phyloP scores from a whole-genome alignment of 1,140 invertebrate genomes.

The Zaprionus kolodkinae region DNA sequence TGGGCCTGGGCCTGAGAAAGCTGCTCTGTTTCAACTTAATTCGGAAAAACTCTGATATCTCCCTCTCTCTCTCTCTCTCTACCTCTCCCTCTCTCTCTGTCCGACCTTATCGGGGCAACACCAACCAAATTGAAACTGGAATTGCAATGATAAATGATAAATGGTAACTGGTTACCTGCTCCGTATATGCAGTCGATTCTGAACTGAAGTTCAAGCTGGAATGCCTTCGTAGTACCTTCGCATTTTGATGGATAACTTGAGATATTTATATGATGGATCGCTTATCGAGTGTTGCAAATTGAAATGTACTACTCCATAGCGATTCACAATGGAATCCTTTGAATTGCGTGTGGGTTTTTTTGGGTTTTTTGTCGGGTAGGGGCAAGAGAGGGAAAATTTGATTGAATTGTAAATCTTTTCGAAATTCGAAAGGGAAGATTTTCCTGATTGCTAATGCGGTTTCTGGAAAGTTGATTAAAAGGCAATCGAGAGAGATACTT shows the following conservation, averaged over 20 bases:
- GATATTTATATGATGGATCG: slow-evolving; percentile 43
- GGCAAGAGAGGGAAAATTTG: not conserved
- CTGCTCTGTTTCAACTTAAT: slow-evolving; percentile 9
- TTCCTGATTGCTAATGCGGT: no score
- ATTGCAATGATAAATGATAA: slow-evolving; percentile 42
- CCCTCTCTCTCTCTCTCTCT: no score
- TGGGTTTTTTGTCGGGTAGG: not conserved
- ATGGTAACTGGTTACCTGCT: slow-evolving; percentile 2
- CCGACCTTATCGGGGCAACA: not conserved
- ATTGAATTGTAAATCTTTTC: slow-evolving; percentile 10
- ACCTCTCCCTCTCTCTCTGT: no score
- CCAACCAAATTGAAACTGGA: slow-evolving; percentile 7
- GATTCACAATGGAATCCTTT: slow-evolving; percentile 15
- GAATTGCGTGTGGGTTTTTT: not conserved
- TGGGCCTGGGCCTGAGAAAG: slow-evolving; percentile 37
- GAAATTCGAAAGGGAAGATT: not conserved
- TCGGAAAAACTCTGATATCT: slow-evolving; percentile 16
- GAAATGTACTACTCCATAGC: slow-evolving; percentile 26
- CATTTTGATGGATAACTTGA: slow-evolving; percentile 47
- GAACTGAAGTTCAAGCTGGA: slow-evolving; percentile 18
- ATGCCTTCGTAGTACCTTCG: not conserved
- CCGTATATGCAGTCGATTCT: slow-evolving; percentile 11
- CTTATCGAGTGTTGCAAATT: slow-evolving; percentile 29
- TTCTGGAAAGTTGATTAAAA: not conserved
- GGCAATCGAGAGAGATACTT: not conserved